Conservation (phyloP, 2,797 vertebrate species). For the Mallotus villosus region DNA sequence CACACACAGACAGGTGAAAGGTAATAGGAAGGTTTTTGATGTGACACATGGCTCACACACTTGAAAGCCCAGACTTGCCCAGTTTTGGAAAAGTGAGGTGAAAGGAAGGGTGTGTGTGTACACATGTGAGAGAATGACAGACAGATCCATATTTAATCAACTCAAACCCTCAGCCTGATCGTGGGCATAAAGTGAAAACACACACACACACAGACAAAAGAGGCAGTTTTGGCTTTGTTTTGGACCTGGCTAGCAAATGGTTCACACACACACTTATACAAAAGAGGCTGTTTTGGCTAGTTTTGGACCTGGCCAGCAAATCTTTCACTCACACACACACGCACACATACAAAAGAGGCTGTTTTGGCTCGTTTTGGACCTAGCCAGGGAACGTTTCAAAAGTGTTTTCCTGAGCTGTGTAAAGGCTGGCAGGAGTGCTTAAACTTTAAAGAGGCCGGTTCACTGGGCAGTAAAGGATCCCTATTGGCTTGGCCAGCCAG, state of each 20-base stretch:
- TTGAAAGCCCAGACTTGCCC: background rate
- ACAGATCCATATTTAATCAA: background rate
- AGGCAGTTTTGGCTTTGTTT: too few relatives aligned
- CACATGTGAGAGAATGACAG: background rate
- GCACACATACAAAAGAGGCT: background rate
- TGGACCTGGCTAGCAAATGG: too few relatives aligned
- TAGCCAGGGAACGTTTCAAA: background rate
- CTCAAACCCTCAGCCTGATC: background rate
- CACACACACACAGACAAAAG: background rate
- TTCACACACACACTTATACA: too few relatives aligned
- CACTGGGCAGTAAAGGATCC: conserved; percentile 25
- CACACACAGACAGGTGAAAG: background rate
- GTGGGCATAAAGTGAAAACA: background rate
- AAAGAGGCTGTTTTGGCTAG: too few relatives aligned
- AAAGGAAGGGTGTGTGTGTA: background rate
- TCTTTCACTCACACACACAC: background rate
- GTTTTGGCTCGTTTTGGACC: background rate
- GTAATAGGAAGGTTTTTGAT: conserved; percentile 3
- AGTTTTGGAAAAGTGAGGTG: background rate
- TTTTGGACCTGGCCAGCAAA: too few relatives aligned
- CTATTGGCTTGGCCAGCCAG: conserved; percentile 27
- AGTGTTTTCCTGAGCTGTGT: background rate
- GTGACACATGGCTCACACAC: background rate
- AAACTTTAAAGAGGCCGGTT: conserved; percentile 9
- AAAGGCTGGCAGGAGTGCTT: background rate